phyloP scores from a whole-genome alignment of 2,113 vertebrate genomes.

The Thamnophis sirtalis region DNA sequence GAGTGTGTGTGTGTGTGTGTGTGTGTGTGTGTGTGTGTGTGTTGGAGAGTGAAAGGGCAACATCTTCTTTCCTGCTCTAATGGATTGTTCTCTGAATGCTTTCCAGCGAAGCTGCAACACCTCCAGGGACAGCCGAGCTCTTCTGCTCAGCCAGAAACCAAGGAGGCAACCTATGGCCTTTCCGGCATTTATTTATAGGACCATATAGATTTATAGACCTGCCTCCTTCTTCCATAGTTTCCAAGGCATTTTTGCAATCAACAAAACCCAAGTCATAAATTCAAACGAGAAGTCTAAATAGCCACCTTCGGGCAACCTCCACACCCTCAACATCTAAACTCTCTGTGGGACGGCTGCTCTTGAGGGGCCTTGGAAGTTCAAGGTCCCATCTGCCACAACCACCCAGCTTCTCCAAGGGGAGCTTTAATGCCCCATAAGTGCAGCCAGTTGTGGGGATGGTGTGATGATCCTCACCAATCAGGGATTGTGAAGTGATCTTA shows the following conservation, averaged over 20 bases:
- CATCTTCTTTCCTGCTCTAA: not conserved
- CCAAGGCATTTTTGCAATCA: not conserved
- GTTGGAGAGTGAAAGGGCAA: not conserved
- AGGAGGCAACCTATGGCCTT: not conserved
- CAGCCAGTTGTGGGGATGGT: not conserved
- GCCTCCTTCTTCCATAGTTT: not conserved
- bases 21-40: not conserved
- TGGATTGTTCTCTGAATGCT: not conserved
- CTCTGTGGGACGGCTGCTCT: not conserved
- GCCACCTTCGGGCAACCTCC: not conserved
- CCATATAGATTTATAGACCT: not conserved
- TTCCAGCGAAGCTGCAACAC: not conserved
- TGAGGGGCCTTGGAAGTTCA: not conserved
- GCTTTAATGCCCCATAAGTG: not conserved
- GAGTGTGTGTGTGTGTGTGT: not conserved
- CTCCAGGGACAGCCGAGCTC: not conserved
- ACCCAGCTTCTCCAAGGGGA: not conserved
- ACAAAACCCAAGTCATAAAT: not conserved
- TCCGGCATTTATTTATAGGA: not conserved
- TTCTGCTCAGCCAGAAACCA: not conserved
- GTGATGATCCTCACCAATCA: not conserved
- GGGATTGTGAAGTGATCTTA: not conserved
- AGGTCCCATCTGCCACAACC: not conserved
- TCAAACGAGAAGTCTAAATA: not conserved
- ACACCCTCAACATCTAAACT: not conserved